Conservation (phyloP, 2,797 vertebrate genomes). For the Rhynchonycteris naso region DNA sequence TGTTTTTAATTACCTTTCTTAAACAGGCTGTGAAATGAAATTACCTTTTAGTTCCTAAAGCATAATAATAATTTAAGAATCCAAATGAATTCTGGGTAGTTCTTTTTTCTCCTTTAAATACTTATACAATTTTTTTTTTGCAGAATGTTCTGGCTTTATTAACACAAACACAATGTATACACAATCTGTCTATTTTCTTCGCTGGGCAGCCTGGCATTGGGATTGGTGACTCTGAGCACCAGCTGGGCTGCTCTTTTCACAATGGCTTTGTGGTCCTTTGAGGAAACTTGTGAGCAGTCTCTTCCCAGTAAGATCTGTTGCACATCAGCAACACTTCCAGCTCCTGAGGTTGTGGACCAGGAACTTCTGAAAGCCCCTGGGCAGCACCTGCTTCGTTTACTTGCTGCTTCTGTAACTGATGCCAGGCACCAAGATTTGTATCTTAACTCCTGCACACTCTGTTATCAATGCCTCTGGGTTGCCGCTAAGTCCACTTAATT, state of each 20-base stretch:
- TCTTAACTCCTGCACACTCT: not conserved
- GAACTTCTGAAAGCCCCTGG: not conserved
- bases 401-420: not conserved
- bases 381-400: not conserved
- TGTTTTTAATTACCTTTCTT: not conserved
- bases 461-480: not conserved
- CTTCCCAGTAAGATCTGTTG: not conserved
- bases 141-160: not conserved
- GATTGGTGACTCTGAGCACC: not conserved
- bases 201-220: not conserved
- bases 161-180: too few relatives aligned
- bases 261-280: not conserved
- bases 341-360: not conserved
- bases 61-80: not conserved
- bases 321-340: not conserved
- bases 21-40: not conserved
- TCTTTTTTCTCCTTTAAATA: not conserved
- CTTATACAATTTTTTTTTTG: not conserved
- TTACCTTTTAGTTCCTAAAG: slow-evolving; percentile 11
- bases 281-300: not conserved
- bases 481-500: not conserved
- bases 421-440: not conserved
- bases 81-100: not conserved
- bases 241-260: not conserved
- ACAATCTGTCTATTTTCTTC: not conserved